Evolutionary conservation across 2,113 vertebrate genomes (phyloP), one percentile per base, ranked within the genome.

Genomic region (Gopherus flavomarginatus): DNA sequence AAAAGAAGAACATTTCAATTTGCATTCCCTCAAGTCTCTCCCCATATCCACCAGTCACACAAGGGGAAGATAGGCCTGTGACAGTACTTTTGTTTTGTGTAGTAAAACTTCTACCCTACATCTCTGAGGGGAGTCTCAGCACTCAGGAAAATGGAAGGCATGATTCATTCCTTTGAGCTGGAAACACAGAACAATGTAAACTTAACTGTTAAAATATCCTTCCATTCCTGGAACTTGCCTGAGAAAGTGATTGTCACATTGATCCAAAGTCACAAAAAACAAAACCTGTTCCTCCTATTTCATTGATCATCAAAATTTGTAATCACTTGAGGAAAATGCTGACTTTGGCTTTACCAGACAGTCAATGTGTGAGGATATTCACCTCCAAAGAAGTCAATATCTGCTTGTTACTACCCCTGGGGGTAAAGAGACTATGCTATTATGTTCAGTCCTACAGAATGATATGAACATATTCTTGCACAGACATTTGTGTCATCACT

Each of bases 401-500:
- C 81, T 56, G 81, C 22, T 82, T 53, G 13, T 53, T 42, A 86
- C 35, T 72, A 53, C 38, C 35, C 10, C 27, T 29, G 27, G 11
- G 31, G 38, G 35, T 38, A 53, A 2, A 53, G 49, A 50, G 26
- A 75, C 50, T 14, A 53, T 69, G 35, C 53, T 53, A 75, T 10
- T 53, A 75, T 10, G 24, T 26, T 42, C 50, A 75, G 24, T 72
- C 50, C n/a, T 75, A 38, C 26, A 5, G 1, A 1, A 2, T 2
- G 10, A 4, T 1, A 9, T 49, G 35, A 77, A 27, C 24, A 27
- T 77, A 44, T 77, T 77, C 72, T 44, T 11, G 4, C 1, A 0
- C 3, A 83, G 54, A 56, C 26, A 83, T 77, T 16, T 79, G 57
- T 53, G 5, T 5, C 47, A 22, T 3, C 52, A 14, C 52, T 83